Conservation (phyloP, 2,113 vertebrate genomes). For the Engraulis encrasicolus region DNA sequence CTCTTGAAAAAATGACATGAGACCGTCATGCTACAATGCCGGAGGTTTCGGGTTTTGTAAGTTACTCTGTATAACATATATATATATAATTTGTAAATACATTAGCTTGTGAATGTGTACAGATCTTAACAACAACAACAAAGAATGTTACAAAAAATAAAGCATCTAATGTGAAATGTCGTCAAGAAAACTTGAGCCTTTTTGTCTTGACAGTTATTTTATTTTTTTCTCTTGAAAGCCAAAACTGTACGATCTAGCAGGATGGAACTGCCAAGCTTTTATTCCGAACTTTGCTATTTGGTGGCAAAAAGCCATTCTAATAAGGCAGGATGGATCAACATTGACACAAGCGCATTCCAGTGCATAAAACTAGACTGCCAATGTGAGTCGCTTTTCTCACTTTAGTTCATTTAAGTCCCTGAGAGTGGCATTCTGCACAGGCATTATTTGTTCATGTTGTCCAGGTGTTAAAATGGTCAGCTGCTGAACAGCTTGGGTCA, state of each 20-base stretch:
- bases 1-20: background rate
- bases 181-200: background rate
- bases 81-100: conserved; percentile 53
- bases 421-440: background rate
- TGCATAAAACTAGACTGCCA: background rate
- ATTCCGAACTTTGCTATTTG: conserved; percentile 13
- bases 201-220: no score
- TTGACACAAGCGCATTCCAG: background rate
- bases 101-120: conserved; percentile 48
- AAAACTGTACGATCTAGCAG: no score
- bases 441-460: background rate
- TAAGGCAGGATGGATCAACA: background rate
- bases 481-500: background rate
- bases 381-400: background rate
- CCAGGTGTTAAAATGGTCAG: background rate
- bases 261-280: background rate
- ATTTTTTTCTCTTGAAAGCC: background rate
- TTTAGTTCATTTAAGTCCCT: background rate
- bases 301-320: background rate
- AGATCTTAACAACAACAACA: background rate
- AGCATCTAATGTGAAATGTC: conserved; percentile 20
- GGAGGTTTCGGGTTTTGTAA: conserved; percentile 24
- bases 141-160: conserved; percentile 26
- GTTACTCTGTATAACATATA: conserved; percentile 53
- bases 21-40: background rate